Evolutionary conservation across 2,113 vertebrate species (phyloP).

Genomic region (Sapajus apella): DNA sequence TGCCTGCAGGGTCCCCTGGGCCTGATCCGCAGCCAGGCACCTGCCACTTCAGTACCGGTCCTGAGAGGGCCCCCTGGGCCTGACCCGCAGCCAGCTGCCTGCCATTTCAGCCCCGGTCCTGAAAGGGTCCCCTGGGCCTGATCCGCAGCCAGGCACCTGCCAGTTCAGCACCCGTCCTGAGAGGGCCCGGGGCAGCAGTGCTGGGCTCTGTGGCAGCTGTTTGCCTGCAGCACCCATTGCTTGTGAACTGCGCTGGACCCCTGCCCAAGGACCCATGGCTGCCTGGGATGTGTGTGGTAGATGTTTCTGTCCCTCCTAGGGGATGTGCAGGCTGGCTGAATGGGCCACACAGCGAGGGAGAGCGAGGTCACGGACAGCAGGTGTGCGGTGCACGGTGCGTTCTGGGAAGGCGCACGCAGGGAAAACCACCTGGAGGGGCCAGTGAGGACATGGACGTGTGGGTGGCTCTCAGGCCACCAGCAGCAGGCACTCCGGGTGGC

Average conservation of each 20-base stretch:
- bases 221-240: background rate
- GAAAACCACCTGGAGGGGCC: background rate
- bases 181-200: background rate
- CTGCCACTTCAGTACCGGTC: rapidly evolving
- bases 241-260: background rate
- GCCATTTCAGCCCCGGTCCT: no score
- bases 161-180: rapidly evolving
- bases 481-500: background rate
- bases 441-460: background rate
- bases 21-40: background rate
- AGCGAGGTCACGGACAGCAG: background rate
- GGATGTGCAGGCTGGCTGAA: background rate
- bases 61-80: no score
- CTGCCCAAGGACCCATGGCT: background rate
- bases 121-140: background rate
- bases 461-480: background rate
- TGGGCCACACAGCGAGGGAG: rapidly evolving
- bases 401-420: background rate
- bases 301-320: background rate
- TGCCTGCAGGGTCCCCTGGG: background rate
- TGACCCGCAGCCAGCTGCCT: no score
- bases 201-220: background rate
- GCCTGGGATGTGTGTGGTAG: no score
- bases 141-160: background rate
- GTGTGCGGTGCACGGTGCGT: no score